phyloP scores from a whole-genome alignment of 2,888 invertebrate genomes.

The Leptogaster cylindrica region DNA sequence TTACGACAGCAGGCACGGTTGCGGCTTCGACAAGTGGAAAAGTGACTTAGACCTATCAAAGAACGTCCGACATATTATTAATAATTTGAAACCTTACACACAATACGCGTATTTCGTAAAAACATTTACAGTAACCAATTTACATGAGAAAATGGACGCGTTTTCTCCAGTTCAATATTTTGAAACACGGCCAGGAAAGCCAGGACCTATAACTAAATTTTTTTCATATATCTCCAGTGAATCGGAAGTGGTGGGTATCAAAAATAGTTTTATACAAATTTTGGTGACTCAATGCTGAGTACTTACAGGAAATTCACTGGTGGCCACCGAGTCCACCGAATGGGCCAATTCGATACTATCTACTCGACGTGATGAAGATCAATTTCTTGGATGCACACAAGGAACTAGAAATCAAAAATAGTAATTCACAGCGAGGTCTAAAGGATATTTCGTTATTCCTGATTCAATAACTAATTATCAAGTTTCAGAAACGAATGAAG shows the following conservation, averaged over 20 bases:
- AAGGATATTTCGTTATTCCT: background rate
- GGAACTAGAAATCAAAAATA: background rate
- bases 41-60: conserved; percentile 62
- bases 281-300: background rate
- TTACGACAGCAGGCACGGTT: conserved; percentile 89
- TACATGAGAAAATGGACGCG: conserved; percentile 71
- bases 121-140: conserved; percentile 83
- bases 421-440: background rate
- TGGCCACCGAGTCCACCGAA: conserved; percentile 57
- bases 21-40: conserved; percentile 82
- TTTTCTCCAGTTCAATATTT: conserved; percentile 86
- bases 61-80: conserved; percentile 67
- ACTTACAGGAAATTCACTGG: conserved; percentile 54
- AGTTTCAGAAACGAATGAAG: background rate
- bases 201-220: conserved; percentile 54
- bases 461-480: background rate
- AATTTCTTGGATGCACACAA: background rate
- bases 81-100: conserved; percentile 82
- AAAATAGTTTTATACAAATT: background rate
- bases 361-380: conserved; percentile 44
- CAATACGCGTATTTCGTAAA: conserved; percentile 94
- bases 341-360: conserved; percentile 54
- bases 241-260: conserved; percentile 54
- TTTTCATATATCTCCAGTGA: conserved; percentile 53
- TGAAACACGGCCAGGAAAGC: conserved; percentile 66